Evolutionary conservation across 2,797 vertebrate genomes (phyloP).

Genomic region (Chloroceryle inda): DNA sequence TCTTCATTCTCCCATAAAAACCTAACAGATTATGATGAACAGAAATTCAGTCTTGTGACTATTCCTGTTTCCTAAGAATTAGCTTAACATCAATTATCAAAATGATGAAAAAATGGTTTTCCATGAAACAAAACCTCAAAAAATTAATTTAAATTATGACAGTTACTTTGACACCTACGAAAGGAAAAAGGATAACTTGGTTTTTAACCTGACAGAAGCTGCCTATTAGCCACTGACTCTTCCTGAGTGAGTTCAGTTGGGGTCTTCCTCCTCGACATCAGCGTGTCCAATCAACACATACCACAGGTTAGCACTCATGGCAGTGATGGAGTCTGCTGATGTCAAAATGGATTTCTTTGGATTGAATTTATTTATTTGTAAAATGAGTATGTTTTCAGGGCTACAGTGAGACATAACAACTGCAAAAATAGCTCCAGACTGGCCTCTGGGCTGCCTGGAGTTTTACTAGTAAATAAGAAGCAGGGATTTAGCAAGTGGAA

Average conservation of each 20-base stretch:
- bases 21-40: neutral
- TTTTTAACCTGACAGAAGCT: neutral
- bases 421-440: slow-evolving; percentile 26
- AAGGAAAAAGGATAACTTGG: neutral
- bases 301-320: neutral
- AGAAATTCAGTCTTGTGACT: neutral
- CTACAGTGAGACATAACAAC: neutral
- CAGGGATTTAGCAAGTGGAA: slow-evolving; percentile 40
- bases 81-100: neutral
- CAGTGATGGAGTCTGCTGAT: neutral
- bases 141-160: neutral
- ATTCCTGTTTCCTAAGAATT: neutral
- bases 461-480: slow-evolving; percentile 39
- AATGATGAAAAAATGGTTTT: neutral
- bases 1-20: neutral
- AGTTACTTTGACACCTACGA: neutral
- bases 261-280: neutral
- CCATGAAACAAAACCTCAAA: neutral
- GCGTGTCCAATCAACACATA: accelerated
- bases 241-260: neutral
- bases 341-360: neutral
- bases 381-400: neutral
- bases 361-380: neutral
- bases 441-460: neutral
- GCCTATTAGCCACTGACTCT: neutral